These are phyloP conservation scores for Acrocephalus kingi DNA, from an alignment of 2,113 vertebrate species.

Conservation along the genomic window DNA sequence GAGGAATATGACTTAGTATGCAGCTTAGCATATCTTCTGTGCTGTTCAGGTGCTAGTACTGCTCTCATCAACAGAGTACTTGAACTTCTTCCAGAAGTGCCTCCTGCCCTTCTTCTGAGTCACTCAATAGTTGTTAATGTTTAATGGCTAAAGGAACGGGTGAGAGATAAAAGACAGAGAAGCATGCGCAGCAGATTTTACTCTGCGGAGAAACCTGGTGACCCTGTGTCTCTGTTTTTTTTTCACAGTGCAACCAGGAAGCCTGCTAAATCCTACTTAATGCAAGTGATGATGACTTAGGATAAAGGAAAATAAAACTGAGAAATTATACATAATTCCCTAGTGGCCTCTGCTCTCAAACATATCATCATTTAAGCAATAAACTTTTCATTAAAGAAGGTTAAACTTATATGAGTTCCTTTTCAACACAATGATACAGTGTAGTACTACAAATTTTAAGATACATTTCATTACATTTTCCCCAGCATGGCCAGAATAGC, in stretches of 20 bases:
- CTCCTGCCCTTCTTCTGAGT: conserved; percentile 25
- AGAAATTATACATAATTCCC: not conserved
- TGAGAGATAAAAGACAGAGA: conserved; percentile 17
- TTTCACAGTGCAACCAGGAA: not conserved
- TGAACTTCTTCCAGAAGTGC: conserved; percentile 41
- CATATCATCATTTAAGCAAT: not conserved
- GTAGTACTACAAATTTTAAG: not conserved
- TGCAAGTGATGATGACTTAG: not conserved
- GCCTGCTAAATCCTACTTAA: not conserved
- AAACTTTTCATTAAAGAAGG: not conserved
- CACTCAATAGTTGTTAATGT: conserved; percentile 52
- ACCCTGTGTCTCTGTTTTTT: not conserved
- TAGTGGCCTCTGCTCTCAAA: not conserved
- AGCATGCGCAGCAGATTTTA: not conserved
- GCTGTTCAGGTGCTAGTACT: not conserved
- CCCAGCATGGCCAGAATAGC: not conserved
- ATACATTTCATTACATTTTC: not conserved
- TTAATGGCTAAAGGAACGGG: not conserved
- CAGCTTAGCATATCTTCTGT: not conserved
- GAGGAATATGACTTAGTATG: not conserved
- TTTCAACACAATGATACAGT: not conserved
- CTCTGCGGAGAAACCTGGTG: conserved; percentile 3
- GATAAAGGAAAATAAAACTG: not conserved
- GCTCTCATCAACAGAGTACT: conserved; percentile 9
- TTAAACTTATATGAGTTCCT: not conserved